Conservation (phyloP, 2,888 invertebrate species). For the Xestia rhomboidea region DNA sequence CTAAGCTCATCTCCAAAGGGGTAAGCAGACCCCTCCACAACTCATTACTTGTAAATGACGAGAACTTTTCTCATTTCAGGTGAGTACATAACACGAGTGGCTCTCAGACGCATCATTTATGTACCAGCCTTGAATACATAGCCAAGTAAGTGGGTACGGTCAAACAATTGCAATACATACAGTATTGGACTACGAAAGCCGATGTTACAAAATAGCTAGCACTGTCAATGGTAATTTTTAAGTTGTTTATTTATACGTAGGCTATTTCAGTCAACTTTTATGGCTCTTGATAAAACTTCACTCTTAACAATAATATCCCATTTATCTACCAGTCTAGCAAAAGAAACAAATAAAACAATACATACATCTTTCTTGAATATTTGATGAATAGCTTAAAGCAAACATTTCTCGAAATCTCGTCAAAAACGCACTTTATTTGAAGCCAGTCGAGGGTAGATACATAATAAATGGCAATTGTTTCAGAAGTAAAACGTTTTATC, state of each 20-base stretch:
- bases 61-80: conserved; percentile 70
- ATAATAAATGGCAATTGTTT: conserved; percentile 35
- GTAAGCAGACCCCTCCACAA: conserved; percentile 33
- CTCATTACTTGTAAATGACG: conserved; percentile 42
- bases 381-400: neutral
- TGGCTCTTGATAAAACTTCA: too few species aligned
- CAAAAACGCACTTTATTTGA: neutral
- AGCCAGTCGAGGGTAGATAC: neutral
- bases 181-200: too few species aligned
- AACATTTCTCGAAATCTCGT: neutral
- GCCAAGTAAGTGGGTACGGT: conserved; percentile 41
- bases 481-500: conserved; percentile 14
- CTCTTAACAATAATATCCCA: too few species aligned
- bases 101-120: conserved; percentile 51
- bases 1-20: conserved; percentile 9
- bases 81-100: conserved; percentile 57
- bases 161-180: too few species aligned
- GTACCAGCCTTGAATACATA: conserved; percentile 19
- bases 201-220: too few species aligned
- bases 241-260: too few species aligned
- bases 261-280: too few species aligned
- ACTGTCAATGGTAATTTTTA: too few species aligned
- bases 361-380: neutral
- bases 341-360: neutral
- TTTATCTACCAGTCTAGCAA: neutral